Evolutionary conservation across 2,888 invertebrate species (phyloP).

Genomic region (Apotomis betuletana): DNA sequence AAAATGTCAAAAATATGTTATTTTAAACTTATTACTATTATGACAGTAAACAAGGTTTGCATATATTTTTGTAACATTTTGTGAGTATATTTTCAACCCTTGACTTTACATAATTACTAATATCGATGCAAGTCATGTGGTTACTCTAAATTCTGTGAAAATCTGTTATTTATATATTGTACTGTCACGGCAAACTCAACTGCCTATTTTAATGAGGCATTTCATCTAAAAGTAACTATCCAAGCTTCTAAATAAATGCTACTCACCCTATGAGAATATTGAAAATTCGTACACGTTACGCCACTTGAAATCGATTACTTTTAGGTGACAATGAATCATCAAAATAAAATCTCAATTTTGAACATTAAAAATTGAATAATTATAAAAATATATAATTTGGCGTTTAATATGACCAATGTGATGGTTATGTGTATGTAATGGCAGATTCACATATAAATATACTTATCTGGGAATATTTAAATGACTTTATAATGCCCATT

Average conservation of each 20-base stretch:
- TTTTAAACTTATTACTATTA: too few relatives aligned
- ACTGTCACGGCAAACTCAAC: constrained; percentile 27
- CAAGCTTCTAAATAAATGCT: constrained; percentile 22
- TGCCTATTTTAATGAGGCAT: constrained; percentile 13
- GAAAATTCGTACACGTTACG: constrained; percentile 20
- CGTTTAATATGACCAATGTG: constrained; percentile 72
- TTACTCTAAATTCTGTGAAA: constrained; percentile 37
- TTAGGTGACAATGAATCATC: constrained; percentile 21
- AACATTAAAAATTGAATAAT: constrained; percentile 75
- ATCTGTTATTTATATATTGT: constrained; percentile 38
- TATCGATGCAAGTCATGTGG: constrained; percentile 8
- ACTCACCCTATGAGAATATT: constrained; percentile 30
- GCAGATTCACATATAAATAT: constrained; percentile 49
- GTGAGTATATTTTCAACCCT: too few relatives aligned
- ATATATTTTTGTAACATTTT: too few relatives aligned
- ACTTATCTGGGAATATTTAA: constrained; percentile 32
- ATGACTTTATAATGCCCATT: constrained; percentile 20
- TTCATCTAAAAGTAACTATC: constrained; percentile 24
- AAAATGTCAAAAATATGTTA: too few relatives aligned
- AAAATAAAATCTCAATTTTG: constrained; percentile 67
- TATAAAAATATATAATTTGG: constrained; percentile 76
- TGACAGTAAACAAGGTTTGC: too few relatives aligned
- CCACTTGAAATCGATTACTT: constrained; percentile 23
- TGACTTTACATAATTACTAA: background rate
- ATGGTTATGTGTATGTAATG: constrained; percentile 70